Evolutionary conservation across 1,140 invertebrate genomes (phyloP).

Genomic region (Formica exsecta): DNA sequence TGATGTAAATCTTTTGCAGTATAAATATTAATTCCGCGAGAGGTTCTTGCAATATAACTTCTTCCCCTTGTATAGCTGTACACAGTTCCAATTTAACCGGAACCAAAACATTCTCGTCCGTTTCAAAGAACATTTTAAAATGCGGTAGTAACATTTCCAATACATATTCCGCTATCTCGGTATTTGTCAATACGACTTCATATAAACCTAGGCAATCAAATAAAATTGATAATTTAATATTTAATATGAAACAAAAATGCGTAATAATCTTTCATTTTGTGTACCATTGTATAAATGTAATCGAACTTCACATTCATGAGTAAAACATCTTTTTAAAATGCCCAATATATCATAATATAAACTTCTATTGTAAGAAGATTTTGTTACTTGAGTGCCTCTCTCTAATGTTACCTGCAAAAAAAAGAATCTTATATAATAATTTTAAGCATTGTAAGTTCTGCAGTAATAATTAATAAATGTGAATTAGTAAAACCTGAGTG

Average conservation of each 20-base stretch:
- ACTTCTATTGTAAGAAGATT: constrained; percentile 84
- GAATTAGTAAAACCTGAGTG: constrained; percentile 78
- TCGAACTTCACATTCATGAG: constrained; percentile 88
- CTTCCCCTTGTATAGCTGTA: constrained; percentile 78
- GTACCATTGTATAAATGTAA: constrained; percentile 87
- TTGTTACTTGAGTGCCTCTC: constrained; percentile 62
- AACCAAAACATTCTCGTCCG: constrained; percentile 79
- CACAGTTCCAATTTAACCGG: constrained; percentile 86
- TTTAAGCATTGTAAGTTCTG: not conserved
- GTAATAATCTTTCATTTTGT: not conserved
- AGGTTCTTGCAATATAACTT: constrained; percentile 84
- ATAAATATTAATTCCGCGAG: constrained; percentile 81
- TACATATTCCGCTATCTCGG: constrained; percentile 84
- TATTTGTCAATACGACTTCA: constrained; percentile 84
- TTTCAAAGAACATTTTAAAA: constrained; percentile 84
- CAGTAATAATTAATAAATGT: not conserved
- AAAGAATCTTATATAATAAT: not conserved
- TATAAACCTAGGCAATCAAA: constrained; percentile 82
- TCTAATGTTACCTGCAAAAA: constrained; percentile 80
- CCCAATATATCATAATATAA: constrained; percentile 88
- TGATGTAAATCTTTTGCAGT: constrained; percentile 83
- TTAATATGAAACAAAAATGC: not conserved
- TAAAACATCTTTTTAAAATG: constrained; percentile 88
- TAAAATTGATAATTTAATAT: not conserved
- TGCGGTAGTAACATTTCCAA: constrained; percentile 87